A percentile compares a stretch with the other conserved stretches of the same genome.
These are phyloP conservation scores for Acleris sparsana DNA, from an alignment of 2,888 invertebrate genomes.

Conservation along the genomic window DNA sequence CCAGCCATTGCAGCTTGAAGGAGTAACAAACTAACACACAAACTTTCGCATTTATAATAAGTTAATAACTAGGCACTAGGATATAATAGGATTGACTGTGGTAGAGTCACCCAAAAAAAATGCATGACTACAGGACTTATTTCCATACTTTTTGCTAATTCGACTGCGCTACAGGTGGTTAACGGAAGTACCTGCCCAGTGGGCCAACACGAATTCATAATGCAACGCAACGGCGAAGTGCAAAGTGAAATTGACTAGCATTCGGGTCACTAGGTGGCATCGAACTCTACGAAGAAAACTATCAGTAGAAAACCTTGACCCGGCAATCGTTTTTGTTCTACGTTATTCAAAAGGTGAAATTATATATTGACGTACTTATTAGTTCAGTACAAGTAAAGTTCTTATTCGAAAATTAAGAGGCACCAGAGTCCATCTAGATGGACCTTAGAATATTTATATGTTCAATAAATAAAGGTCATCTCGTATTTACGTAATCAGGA, in stretches of 20 bases:
- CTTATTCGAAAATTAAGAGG: no score
- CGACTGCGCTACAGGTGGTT: neutral
- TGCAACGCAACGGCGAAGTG: constrained; percentile 48
- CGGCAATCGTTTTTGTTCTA: neutral
- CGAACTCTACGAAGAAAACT: constrained; percentile 28
- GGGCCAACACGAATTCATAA: constrained; percentile 35
- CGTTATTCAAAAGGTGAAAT: neutral
- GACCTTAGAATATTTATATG: neutral
- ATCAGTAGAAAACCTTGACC: neutral
- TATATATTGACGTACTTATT: no score
- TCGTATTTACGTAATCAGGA: neutral
- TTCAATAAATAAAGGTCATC: neutral
- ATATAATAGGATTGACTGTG: no score
- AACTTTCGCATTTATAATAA: no score
- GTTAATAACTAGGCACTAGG: no score
- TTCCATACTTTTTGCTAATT: no score
- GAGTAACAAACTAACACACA: no score
- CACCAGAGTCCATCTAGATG: no score
- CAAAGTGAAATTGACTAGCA: constrained; percentile 63
- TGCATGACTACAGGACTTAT: no score
- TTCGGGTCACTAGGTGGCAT: constrained; percentile 62
- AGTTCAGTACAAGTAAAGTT: no score
- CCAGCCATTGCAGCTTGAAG: no score
- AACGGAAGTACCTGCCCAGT: constrained; percentile 26
- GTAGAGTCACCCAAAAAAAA: no score